Percentiles rank a stretch among this genome's conserved stretches.
Conservation (phyloP, 1,140 invertebrate genomes). For the Achroia grisella region DNA sequence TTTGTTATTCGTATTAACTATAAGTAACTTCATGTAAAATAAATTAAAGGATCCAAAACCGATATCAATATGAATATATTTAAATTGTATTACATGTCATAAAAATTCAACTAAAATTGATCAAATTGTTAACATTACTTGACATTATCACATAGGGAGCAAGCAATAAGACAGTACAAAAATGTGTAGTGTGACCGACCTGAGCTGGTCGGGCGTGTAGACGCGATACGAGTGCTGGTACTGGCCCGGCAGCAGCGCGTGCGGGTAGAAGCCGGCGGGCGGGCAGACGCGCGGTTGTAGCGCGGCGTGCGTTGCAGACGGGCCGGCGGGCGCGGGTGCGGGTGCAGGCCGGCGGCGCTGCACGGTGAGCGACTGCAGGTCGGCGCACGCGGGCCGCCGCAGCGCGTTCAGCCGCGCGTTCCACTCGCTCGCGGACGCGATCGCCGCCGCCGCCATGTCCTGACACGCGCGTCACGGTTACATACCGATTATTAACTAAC, state of each 20-base stretch:
- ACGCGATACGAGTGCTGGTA: slow-evolving; percentile 89
- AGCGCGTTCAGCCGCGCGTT: slow-evolving; percentile 90
- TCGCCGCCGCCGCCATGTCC: slow-evolving; percentile 89
- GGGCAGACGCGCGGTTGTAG: slow-evolving; percentile 74
- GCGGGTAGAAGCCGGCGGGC: slow-evolving; percentile 87
- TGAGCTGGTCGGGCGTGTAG: slow-evolving; percentile 77
- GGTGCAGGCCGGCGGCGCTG: slow-evolving; percentile 75
- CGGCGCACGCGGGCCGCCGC: slow-evolving; percentile 75
- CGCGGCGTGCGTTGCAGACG: slow-evolving; percentile 42
- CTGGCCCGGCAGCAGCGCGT: slow-evolving; percentile 94
- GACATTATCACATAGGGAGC: too few relatives aligned
- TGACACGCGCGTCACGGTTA: slow-evolving; percentile 26
- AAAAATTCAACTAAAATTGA: too few relatives aligned
- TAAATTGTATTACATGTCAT: too few relatives aligned
- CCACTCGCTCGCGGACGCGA: slow-evolving; percentile 90
- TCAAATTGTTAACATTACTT: too few relatives aligned
- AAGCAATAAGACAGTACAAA: too few relatives aligned
- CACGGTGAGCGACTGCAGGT: slow-evolving; percentile 85
- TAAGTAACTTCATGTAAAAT: too few relatives aligned
- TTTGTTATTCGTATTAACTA: too few relatives aligned
- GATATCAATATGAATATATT: too few relatives aligned
- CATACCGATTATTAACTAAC: too few relatives aligned
- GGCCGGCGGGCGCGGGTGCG: slow-evolving; percentile 61
- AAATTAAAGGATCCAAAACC: too few relatives aligned
- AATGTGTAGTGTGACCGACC: slow-evolving; percentile 75